Evolutionary conservation across 2,113 vertebrate species (phyloP), one percentile per base, ranked within the genome.

Genomic region (Vimba vimba): DNA sequence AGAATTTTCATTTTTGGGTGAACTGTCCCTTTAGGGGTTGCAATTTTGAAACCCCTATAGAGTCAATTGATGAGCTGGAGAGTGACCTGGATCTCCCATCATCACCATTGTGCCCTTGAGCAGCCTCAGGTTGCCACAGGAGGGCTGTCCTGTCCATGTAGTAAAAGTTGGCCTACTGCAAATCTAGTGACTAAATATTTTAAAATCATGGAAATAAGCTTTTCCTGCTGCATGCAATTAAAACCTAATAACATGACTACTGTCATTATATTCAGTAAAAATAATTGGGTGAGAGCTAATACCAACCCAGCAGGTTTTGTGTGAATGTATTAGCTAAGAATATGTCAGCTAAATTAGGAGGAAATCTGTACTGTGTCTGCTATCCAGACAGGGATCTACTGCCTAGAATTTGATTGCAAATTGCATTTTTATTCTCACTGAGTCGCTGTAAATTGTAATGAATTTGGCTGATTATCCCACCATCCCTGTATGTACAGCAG

Each of bases 261-360:
- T 66, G 23, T 81, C 52, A 57, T 57, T 78, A 57, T 30, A 64
- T 47, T 64, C 79, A 21, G 79, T 55, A 83, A 66, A 45, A 62
- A 74, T 57, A 69, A 84, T 82, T 82, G 57, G 55, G 39, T 43
- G 43, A 59, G 43, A 77, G 77, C 82, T 85, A 76, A 84, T 33
- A 47, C 59, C 78, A 82, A 45, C 43, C 66, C 77, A 80, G 10
- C 25, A 81, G 27, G 47, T 75, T 73, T 64, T 66, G 74, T 64
- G 82, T 74, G 64, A 66, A 82, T 74, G 27, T 15, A 66, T 85
- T 55, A 82, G 76, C 36, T 25, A 74, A 36, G 82, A 87, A 87
- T 74, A 85, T 23, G 57, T 86, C 25, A 60, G 80, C 68, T 68
- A 45, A 57, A 77, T 82, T 75, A 33, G 19, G 25, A n/a, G 25